Percentiles rank a stretch among this genome's conserved stretches.
Conservation (phyloP, 2,888 invertebrate species). For the Cephus spinipes region DNA sequence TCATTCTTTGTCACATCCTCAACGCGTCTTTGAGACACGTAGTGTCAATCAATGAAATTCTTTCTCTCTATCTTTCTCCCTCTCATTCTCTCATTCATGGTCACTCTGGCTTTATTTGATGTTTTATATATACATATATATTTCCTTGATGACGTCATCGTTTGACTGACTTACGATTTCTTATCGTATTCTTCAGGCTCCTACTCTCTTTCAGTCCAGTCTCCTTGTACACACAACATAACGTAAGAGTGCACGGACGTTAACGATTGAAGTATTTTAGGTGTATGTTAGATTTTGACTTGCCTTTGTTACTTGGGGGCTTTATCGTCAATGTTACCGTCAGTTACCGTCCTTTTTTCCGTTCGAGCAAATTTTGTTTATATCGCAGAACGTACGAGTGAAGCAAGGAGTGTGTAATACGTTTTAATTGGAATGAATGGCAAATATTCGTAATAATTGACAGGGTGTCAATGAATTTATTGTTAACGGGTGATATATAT, state of each 20-base stretch:
- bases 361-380: not conserved
- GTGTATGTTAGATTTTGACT: not conserved
- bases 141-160: not conserved
- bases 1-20: not conserved
- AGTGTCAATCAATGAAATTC: not conserved
- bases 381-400: not conserved
- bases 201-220: not conserved
- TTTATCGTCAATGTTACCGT: not conserved
- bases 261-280: not conserved
- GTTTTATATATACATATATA: not conserved
- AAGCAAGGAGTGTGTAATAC: not conserved
- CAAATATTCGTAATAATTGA: not conserved
- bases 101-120: not conserved
- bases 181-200: not conserved
- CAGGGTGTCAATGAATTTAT: not conserved
- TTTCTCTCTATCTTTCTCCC: not conserved
- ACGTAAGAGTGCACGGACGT: conserved; percentile 55
- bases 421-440: not conserved
- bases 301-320: not conserved
- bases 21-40: not conserved
- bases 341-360: not conserved
- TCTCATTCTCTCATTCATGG: not conserved
- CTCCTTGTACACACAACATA: conserved; percentile 9
- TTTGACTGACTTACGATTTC: not conserved
- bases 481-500: not conserved